Evolutionary conservation across 2,113 vertebrate species (phyloP), one percentile per base, ranked within the genome.

Genomic region (Corydoras maculifer): DNA sequence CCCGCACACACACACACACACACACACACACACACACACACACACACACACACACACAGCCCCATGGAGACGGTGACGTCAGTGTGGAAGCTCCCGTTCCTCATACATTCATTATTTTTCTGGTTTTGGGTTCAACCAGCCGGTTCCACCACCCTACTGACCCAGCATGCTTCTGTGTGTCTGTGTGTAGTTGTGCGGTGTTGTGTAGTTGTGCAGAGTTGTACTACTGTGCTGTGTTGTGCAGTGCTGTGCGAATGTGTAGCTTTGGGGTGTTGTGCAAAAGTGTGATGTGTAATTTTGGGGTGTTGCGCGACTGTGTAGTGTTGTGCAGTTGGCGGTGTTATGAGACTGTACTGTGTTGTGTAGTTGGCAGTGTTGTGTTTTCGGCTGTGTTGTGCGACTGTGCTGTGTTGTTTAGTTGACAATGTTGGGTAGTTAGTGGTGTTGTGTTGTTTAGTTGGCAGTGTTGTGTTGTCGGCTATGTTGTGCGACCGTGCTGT

Each of bases 301-400:
- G 29, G 63, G 49, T 48, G n/a, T 48, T 54, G 53, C 69, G 43
- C 14, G 61, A 35, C 5, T 31, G 13, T 10, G 69, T 32, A 10
- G 18, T 8, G 58, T 58, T 10, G 65, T 76, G 68, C 8, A 10
- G 18, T 25, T 25, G 18, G 18, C 18, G 6, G 8, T 32, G 8
- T n/a, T 13, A 3, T 65, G 50, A 29, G 18, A 51, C 10, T 51
- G 51, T 57, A 1, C 9, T 87, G 58, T 63, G 60, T 62, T 60
- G 18, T 10, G 18, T 58, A 58, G n/a, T 2, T 18, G 50, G 48
- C 51, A 43, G 3, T 25, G 62, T 65, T 43, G 18, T 65, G 25
- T 8, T 11, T 7, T 11, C 2, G 2, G 63, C 48, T 2, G 49
- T 48, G n/a, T 48, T 54, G 53, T 71, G 43, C 14, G 61, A 35